A percentile compares a stretch with the other conserved stretches of the same genome.
Evolutionary conservation across 2,888 invertebrate species (phyloP).

Genomic region (Philhelius pedissequus): DNA sequence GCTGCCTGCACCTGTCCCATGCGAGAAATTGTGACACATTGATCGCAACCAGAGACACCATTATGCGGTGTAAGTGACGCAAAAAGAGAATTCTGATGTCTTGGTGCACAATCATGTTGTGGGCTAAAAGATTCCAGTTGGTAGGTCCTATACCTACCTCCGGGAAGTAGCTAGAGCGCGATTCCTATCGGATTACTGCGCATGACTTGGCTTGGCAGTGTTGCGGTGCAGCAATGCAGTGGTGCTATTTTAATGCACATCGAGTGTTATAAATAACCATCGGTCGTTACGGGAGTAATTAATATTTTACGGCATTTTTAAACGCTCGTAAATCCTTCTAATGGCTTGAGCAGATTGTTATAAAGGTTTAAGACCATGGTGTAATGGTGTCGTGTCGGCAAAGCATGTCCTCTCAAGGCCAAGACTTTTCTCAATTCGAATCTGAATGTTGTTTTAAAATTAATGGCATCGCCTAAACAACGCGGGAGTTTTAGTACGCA

Average conservation of each 20-base stretch:
- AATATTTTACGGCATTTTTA: constrained; percentile 62
- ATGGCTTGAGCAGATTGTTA: constrained; percentile 16
- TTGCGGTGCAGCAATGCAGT: background rate
- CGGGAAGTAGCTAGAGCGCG: constrained; percentile 33
- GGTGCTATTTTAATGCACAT: constrained; percentile 22
- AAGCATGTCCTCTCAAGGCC: constrained; percentile 3
- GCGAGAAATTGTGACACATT: constrained; percentile 61
- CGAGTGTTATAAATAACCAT: constrained; percentile 24
- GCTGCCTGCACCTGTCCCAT: constrained; percentile 64
- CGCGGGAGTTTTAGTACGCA: background rate
- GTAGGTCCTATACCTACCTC: constrained; percentile 35
- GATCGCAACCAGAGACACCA: constrained; percentile 49
- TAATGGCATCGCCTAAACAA: background rate
- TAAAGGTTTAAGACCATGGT: background rate
- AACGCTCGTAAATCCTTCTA: constrained; percentile 51
- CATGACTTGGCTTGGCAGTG: background rate
- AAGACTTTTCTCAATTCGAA: no score
- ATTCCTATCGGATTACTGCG: constrained; percentile 49
- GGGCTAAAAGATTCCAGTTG: constrained; percentile 49
- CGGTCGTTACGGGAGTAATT: constrained; percentile 59
- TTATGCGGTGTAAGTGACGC: constrained; percentile 44
- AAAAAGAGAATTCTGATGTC: constrained; percentile 15
- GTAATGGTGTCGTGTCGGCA: background rate
- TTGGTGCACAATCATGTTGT: constrained; percentile 31
- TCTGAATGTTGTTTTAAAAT: constrained; percentile 25